Evolutionary conservation across 2,113 vertebrate genomes (phyloP), one percentile per base, ranked within the genome.

Genomic region (Cephalopterus ornatus): DNA sequence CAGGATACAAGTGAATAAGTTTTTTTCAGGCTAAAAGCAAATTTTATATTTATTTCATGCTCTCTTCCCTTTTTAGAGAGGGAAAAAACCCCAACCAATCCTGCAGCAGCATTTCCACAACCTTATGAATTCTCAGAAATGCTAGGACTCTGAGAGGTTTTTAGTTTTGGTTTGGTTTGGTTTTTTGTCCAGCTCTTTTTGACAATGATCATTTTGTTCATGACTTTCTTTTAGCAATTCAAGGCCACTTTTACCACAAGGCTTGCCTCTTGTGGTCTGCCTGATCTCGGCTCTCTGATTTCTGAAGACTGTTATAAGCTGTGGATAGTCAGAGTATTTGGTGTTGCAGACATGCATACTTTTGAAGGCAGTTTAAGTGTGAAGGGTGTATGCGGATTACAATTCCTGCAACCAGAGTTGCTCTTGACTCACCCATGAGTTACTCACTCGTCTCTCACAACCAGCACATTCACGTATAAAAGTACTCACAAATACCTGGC

Each of bases 1-100:
- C 76, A 18, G 41, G n/a, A 8, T 8, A 14, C 41, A 8, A 12
- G 23, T 0, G 3, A 22, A 14, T 13, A 6, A 2, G 11, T 0
- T 5, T 28, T 41, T 28, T 14, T 13, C 41, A 17, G 9, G 6
- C 20, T 71, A 26, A 77, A 89, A 62, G 28, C 8, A 42, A 13
- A 8, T 35, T 46, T 83, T 44, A 4, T 12, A 33, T 41, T 44
- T 62, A 11, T 28, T 50, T 21, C 20, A 30, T 32, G 11, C 6
- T 33, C 9, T 72, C 39, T 56, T 44, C 44, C 8, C 7, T 28
- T 85, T 70, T 44, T 10, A 33, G 18, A 44, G 16, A 2, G 12
- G 1, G 3, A 44, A 14, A 17, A 35, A 4, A 39, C 5, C 5
- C 23, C n/a, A 27, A 12, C 3, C 41, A 46, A 76, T 32, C 8